Evolutionary conservation across 2,113 vertebrate genomes (phyloP), one percentile per base, ranked within the genome.

Genomic region (Cettia cetti): DNA sequence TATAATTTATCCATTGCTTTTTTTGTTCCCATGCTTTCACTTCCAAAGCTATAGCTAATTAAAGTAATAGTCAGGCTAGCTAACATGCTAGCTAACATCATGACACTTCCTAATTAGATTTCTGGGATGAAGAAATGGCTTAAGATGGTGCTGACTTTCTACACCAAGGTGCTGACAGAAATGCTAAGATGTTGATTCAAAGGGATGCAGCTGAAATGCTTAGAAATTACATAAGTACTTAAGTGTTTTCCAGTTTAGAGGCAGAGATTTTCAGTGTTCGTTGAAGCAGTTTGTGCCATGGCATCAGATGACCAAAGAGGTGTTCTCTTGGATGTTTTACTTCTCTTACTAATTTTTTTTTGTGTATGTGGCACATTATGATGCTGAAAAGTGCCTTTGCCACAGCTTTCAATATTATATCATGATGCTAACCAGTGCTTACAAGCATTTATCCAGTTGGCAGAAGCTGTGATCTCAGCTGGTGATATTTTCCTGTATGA

Each of bases 1-100:
- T 95, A 4, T 77, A 56, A 96, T 96, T 96, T 94, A 26, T 94
- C 78, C 69, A 88, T 87, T 96, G 90, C 90, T 82, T 92, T 92
- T 86, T 92, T 86, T 86, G 72, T 92, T 88, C 61, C 60, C 77
- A 81, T 90, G 66, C 57, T 59, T 78, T 92, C 72, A 39, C 64
- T 81, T 72, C 21, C 71, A 53, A 30, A 80, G 74, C 79, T 91
- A 26, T 72, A 82, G 40, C 53, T 89, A 85, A 91, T 93, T 95
- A 86, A 85, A 80, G 42, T 70, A 88, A 59, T 49, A 60, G 75
- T 54, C 90, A 89, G 49, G 39, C 53, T 63, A 69, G 72, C 66
- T 96, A 74, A 82, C 30, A 35, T 68, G 65, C 82, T 90, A 59
- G 78, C 70, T 91, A 53, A 77, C 65, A 85, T 83, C 56, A 59